phyloP scores from a whole-genome alignment of 2,113 vertebrate genomes.

The Mustela nigripes region DNA sequence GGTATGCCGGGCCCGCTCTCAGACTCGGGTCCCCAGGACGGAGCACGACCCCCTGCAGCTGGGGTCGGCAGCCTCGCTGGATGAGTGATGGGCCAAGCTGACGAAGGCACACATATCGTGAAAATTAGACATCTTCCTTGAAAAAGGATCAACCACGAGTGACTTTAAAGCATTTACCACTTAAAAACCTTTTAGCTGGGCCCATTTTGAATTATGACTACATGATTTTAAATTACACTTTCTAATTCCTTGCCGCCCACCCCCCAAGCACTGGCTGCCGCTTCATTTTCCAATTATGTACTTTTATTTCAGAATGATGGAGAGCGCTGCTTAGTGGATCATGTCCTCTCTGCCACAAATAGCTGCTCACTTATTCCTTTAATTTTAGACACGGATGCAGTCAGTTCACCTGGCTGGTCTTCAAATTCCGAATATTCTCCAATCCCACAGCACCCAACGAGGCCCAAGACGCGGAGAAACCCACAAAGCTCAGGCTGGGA shows the following conservation, averaged over 20 bases:
- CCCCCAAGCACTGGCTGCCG: background rate
- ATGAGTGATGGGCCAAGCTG: background rate
- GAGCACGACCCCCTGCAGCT: background rate
- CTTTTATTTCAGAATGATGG: conserved; percentile 77
- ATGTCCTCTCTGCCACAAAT: conserved; percentile 66
- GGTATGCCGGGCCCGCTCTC: fast-evolving
- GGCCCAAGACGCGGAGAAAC: background rate
- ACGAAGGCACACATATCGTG: conserved; percentile 15
- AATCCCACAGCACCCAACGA: fast-evolving
- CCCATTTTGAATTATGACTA: conserved; percentile 69
- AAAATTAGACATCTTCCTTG: conserved; percentile 37
- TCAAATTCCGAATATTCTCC: background rate
- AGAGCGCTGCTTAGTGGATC: conserved; percentile 68
- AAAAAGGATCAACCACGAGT: conserved; percentile 62
- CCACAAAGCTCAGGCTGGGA: background rate
- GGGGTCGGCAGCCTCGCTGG: background rate
- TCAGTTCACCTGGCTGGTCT: background rate
- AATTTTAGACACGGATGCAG: background rate
- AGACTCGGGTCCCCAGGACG: background rate
- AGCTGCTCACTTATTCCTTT: conserved; percentile 74
- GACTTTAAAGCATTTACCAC: conserved; percentile 73
- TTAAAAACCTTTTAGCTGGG: conserved; percentile 77
- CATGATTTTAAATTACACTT: conserved; percentile 78
- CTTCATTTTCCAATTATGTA: conserved; percentile 74
- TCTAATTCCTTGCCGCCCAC: conserved; percentile 59